A percentile compares a stretch with the other conserved stretches of the same genome.
phyloP scores from a whole-genome alignment of 2,888 invertebrate genomes.

The Chrysotoxum bicinctum region DNA sequence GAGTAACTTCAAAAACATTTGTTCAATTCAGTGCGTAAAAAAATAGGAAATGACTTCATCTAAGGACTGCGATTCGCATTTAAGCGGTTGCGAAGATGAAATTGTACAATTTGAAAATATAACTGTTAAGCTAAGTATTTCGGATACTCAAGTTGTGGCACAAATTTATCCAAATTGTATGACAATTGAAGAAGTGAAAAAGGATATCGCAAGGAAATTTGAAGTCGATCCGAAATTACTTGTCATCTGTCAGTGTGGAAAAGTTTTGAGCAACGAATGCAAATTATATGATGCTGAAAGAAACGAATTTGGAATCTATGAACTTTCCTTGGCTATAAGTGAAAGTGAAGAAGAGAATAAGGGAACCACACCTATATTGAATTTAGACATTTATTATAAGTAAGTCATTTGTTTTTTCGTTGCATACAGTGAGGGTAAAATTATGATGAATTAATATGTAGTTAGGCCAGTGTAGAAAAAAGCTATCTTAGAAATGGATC shows the following conservation, averaged over 20 bases:
- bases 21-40: background rate
- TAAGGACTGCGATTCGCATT: background rate
- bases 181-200: constrained; percentile 84
- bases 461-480: no score
- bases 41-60: constrained; percentile 24
- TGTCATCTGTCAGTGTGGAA: constrained; percentile 82
- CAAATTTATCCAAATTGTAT: constrained; percentile 81
- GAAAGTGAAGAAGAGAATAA: constrained; percentile 38
- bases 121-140: constrained; percentile 80
- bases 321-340: constrained; percentile 76
- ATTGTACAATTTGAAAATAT: constrained; percentile 78
- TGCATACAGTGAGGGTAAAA: no score
- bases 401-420: constrained; percentile 73
- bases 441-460: no score
- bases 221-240: constrained; percentile 83
- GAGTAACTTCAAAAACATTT: background rate
- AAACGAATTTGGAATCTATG: constrained; percentile 80
- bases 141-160: constrained; percentile 78
- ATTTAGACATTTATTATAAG: constrained; percentile 80
- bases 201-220: constrained; percentile 84
- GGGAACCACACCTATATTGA: constrained; percentile 74
- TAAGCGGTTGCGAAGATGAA: constrained; percentile 69
- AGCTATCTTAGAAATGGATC: no score
- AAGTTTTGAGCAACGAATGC: constrained; percentile 77
- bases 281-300: constrained; percentile 76